Conservation (phyloP, 1,140 invertebrate species). For the Drosophila kohkoa region DNA sequence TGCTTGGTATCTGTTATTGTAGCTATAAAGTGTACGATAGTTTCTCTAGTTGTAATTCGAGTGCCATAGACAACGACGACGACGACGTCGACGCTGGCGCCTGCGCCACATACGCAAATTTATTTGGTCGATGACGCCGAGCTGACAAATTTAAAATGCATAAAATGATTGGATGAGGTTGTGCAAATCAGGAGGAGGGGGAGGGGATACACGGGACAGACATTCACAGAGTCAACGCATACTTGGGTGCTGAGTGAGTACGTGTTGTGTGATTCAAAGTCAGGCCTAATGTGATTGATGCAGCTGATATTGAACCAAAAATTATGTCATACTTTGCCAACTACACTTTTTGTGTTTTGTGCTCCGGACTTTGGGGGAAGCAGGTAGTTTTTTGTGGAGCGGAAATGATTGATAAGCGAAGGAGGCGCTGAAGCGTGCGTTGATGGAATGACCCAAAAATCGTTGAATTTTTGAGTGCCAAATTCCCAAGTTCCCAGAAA, state of each 20-base stretch:
- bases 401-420: constrained; percentile 65
- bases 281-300: constrained; percentile 61
- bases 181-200: neutral
- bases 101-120: constrained; percentile 71
- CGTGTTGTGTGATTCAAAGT: constrained; percentile 63
- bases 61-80: constrained; percentile 37
- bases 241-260: constrained; percentile 44
- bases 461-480: constrained; percentile 7
- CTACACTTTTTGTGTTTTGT: neutral
- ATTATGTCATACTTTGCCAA: constrained; percentile 60
- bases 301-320: constrained; percentile 53
- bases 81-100: constrained; percentile 67
- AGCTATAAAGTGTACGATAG: neutral
- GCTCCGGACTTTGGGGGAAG: neutral
- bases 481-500: constrained; percentile 23
- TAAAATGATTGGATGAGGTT: neutral
- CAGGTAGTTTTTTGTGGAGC: constrained; percentile 42
- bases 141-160: constrained; percentile 55
- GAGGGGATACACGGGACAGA: neutral
- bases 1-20: constrained; percentile 25
- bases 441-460: constrained; percentile 29
- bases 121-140: constrained; percentile 67
- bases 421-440: constrained; percentile 28
- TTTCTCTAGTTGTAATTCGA: constrained; percentile 45
- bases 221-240: constrained; percentile 18